phyloP scores from a whole-genome alignment of 92 coral and sea anemone species.

The Meandrina meandrites region DNA sequence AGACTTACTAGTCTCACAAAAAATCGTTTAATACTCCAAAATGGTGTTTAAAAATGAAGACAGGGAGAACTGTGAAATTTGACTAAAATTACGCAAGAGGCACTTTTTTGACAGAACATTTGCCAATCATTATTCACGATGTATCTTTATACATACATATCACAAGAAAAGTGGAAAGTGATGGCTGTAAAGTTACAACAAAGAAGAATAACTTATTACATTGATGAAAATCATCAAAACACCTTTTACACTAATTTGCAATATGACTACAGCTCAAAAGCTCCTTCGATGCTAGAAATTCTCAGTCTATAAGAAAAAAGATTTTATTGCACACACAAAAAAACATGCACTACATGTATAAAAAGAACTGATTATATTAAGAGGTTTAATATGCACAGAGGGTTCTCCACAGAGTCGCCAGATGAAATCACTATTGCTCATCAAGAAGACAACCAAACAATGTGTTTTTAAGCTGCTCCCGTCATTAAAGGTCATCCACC shows the following conservation, averaged over 20 bases:
- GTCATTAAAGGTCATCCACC: constrained; percentile 46
- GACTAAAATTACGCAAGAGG: no score
- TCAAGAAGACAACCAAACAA: constrained; percentile 48
- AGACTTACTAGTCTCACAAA: no score
- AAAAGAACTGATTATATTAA: background rate
- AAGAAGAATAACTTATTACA: no score
- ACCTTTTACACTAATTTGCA: background rate
- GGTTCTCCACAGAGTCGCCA: constrained; percentile 35
- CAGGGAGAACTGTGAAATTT: no score
- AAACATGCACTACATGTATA: background rate
- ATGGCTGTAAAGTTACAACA: no score
- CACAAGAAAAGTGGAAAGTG: no score
- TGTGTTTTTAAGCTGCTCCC: constrained; percentile 33
- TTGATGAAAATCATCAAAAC: background rate
- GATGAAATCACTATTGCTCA: constrained; percentile 31
- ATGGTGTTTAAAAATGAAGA: no score
- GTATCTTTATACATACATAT: no score
- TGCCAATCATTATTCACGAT: no score
- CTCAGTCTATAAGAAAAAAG: background rate
- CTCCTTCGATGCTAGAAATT: background rate
- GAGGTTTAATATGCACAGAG: constrained; percentile 24
- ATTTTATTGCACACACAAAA: background rate
- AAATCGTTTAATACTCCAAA: no score
- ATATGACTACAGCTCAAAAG: background rate
- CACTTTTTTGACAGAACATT: no score